These are phyloP conservation scores for Vimba vimba DNA, from an alignment of 2,113 vertebrate genomes.

Conservation along the genomic window DNA sequence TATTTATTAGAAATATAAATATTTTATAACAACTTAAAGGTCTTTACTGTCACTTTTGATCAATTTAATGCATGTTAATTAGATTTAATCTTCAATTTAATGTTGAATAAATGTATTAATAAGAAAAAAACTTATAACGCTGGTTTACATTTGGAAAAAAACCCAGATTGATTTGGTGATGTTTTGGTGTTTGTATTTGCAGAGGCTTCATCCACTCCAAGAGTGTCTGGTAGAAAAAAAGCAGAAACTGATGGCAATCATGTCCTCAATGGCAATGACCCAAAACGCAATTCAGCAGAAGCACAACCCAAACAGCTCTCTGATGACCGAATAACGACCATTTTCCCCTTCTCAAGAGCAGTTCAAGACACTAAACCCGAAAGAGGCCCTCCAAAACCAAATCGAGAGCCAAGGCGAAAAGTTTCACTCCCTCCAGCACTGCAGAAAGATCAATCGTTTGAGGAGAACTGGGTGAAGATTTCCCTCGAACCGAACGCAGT, in stretches of 20 bases:
- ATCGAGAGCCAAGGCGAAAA: constrained; percentile 15
- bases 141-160: neutral
- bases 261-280: neutral
- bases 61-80: neutral
- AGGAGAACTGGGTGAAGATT: constrained; percentile 41
- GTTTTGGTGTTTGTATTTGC: constrained; percentile 8
- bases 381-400: neutral
- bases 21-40: too few species aligned
- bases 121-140: neutral
- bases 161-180: neutral
- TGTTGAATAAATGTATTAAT: neutral
- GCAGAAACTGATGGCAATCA: neutral
- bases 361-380: constrained; percentile 9
- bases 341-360: neutral
- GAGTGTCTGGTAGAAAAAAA: neutral
- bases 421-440: constrained; percentile 41
- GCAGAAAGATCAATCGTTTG: constrained; percentile 31
- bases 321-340: neutral
- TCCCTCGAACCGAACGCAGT: constrained; percentile 18
- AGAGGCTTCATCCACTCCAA: neutral
- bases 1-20: too few species aligned
- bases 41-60: neutral
- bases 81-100: too few species aligned
- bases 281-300: constrained; percentile 23
- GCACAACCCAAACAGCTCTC: constrained; percentile 15